Conservation (phyloP, 2,888 invertebrate genomes). For the Camponotus fellah region DNA sequence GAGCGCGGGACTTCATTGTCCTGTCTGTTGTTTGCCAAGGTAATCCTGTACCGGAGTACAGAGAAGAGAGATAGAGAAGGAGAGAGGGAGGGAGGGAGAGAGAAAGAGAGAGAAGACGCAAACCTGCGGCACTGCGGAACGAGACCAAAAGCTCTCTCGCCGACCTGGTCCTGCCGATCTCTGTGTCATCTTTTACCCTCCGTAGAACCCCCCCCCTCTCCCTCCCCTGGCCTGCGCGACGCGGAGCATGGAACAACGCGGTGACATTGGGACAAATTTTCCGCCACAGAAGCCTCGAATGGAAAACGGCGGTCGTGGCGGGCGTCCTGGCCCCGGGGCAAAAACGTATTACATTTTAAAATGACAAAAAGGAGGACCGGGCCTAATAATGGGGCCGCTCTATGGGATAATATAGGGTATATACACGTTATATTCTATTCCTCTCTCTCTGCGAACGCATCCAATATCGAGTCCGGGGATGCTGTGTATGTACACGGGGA, state of each 20-base stretch:
- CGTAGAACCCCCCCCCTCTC: conserved; percentile 41
- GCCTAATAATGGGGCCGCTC: conserved; percentile 82
- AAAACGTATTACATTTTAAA: conserved; percentile 84
- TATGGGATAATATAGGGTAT: conserved; percentile 79
- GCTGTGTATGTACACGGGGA: conserved; percentile 53
- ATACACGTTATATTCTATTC: conserved; percentile 46
- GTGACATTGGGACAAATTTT: conserved; percentile 84
- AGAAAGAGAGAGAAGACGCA: conserved; percentile 60
- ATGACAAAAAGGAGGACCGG: conserved; percentile 81
- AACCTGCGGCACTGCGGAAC: conserved; percentile 65
- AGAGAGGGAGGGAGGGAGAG: conserved; percentile 51
- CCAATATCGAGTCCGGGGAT: conserved; percentile 75
- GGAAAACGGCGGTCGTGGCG: conserved; percentile 77
- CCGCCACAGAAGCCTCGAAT: conserved; percentile 85
- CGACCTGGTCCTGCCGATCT: conserved; percentile 47
- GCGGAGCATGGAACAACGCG: conserved; percentile 47
- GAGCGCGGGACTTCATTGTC: conserved; percentile 80
- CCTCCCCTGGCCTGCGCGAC: background rate
- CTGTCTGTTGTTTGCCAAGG: conserved; percentile 81
- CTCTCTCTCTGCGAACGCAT: conserved; percentile 61
- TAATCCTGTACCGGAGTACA: conserved; percentile 79
- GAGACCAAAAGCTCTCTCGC: conserved; percentile 53
- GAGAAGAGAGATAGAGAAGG: conserved; percentile 42
- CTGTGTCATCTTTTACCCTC: conserved; percentile 57
- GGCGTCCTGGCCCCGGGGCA: conserved; percentile 75